A percentile compares a stretch with the other conserved stretches of the same genome.
Evolutionary conservation across 2,888 invertebrate species (phyloP).

Genomic region (Sussaba pulchella): DNA sequence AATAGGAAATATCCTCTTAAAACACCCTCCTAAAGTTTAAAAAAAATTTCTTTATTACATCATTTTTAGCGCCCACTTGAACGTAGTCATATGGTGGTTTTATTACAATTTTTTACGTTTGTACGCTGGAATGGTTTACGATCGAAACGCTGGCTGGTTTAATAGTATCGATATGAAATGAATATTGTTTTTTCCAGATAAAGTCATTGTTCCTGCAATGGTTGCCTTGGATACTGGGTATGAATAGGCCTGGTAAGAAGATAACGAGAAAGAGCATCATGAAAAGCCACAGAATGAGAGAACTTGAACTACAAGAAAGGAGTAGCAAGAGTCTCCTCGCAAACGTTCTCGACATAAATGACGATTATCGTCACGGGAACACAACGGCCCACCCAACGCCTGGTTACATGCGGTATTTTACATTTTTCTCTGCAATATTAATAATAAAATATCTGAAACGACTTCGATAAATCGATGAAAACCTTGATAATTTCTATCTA

Average conservation of each 20-base stretch:
- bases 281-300: conserved; percentile 96
- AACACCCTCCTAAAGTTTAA: no score
- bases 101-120: no score
- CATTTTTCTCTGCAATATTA: neutral
- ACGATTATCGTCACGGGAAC: conserved; percentile 94
- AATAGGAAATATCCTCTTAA: no score
- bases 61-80: no score
- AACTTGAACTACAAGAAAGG: conserved; percentile 96
- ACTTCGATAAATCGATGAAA: no score
- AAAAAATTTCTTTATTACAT: no score
- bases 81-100: no score
- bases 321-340: conserved; percentile 97
- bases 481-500: no score
- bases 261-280: conserved; percentile 95
- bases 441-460: no score
- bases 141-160: neutral
- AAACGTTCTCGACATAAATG: conserved; percentile 98
- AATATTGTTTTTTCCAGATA: conserved; percentile 87
- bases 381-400: conserved; percentile 83
- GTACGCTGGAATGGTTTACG: neutral
- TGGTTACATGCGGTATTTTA: conserved; percentile 77
- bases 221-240: conserved; percentile 98
- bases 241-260: conserved; percentile 98
- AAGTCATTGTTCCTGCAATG: conserved; percentile 98
- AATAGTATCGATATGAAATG: neutral